Evolutionary conservation across 2,797 vertebrate species (phyloP).

Genomic region (Lates japonicus): DNA sequence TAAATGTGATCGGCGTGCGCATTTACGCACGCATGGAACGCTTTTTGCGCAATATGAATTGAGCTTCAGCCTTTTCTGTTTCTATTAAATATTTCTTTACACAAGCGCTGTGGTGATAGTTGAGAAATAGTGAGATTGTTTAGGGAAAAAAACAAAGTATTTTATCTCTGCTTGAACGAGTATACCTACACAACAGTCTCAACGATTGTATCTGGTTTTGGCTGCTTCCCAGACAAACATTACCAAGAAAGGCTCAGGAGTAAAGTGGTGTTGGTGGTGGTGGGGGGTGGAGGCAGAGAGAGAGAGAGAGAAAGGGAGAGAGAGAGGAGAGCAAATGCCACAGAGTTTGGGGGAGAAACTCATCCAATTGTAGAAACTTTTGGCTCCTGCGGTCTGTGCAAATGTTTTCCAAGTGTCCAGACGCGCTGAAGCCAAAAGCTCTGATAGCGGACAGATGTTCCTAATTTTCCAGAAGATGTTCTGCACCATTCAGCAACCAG

Average conservation of each 20-base stretch:
- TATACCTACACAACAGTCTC: slow-evolving; percentile 21
- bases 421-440: slow-evolving; percentile 76
- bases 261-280: slow-evolving; percentile 19
- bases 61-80: not conserved
- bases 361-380: slow-evolving; percentile 67
- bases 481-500: slow-evolving; percentile 55
- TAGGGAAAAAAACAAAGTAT: not conserved
- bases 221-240: slow-evolving; percentile 53
- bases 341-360: slow-evolving; percentile 63
- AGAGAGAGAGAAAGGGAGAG: slow-evolving; percentile 9
- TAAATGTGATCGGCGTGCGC: not conserved
- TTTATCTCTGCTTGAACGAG: slow-evolving; percentile 32
- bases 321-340: slow-evolving; percentile 58
- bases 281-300: slow-evolving; percentile 12
- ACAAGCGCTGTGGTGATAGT: not conserved
- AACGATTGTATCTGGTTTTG: slow-evolving; percentile 43
- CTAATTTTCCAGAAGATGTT: slow-evolving; percentile 76
- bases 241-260: slow-evolving; percentile 41
- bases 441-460: slow-evolving; percentile 85
- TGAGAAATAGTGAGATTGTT: not conserved
- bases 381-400: slow-evolving; percentile 78
- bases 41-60: not conserved
- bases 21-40: slow-evolving; percentile 25
- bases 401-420: slow-evolving; percentile 84
- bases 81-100: not conserved